Evolutionary conservation across 2,888 invertebrate genomes (phyloP), one percentile per base, ranked within the genome.

Genomic region (Spodoptera exigua): DNA sequence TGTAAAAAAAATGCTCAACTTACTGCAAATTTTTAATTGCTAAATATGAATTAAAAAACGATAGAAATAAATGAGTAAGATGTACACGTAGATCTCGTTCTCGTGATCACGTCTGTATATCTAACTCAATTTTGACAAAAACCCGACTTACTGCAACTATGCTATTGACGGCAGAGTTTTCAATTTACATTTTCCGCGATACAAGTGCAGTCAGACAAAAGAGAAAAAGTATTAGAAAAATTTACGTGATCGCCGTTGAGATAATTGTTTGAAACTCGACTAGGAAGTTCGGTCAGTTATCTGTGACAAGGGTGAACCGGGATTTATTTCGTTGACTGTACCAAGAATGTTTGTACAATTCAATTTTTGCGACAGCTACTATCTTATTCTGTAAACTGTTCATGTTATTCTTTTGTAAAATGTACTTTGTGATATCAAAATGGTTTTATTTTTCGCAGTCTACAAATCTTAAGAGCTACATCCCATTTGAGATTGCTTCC

Each of bases 221-320:
- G 57, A 69, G 79, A 80, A 78, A 76, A 74, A 77, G 76, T 85
- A 80, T 89, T 89, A 88, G 89, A 89, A 89, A 84, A 89, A 89
- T 89, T 88, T 89, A 89, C 89, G 88, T 76, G 88, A 89, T 87
- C 78, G 64, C 75, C 55, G 35, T 68, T 48, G 3, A 73, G 89
- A 89, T 88, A 86, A 79, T 73, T 78, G 81, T 76, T 80, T 74
- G 81, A 66, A 81, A 81, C 76, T 78, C 76, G 73, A 74, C 77
- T 78, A 80, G 81, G 83, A 86, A 88, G 76, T 87, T 82, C 71
- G 81, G 80, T 78, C 80, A 85, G 85, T 83, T 88, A 88, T 88
- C 88, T 88, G 77, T 83, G 85, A 88, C 86, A 85, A 82, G 84
- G 87, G 83, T 82, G 79, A 73, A 73, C 70, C 70, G 49, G 76